Conservation (phyloP, 2,888 invertebrate species). For the Platypus cylindrus region DNA sequence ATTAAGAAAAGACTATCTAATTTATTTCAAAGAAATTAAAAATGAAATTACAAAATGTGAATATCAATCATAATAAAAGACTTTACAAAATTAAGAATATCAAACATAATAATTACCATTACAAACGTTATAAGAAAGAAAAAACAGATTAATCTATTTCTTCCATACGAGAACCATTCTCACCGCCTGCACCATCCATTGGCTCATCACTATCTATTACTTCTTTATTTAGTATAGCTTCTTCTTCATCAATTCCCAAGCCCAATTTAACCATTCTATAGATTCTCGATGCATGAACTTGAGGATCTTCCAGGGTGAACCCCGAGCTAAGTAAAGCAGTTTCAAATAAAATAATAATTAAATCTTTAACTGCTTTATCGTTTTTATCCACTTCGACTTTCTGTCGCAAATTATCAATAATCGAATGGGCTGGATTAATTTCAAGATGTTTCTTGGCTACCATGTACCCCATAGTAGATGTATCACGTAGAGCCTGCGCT, state of each 20-base stretch:
- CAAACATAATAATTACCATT: no score
- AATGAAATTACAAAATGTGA: no score
- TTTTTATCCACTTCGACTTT: constrained; percentile 95
- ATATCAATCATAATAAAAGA: no score
- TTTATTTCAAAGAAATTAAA: no score
- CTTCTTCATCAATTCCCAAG: constrained; percentile 94
- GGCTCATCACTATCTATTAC: constrained; percentile 64
- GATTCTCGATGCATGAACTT: constrained; percentile 87
- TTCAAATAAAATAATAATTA: constrained; percentile 91
- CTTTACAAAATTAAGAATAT: no score
- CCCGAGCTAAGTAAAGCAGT: constrained; percentile 94
- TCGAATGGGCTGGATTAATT: constrained; percentile 92
- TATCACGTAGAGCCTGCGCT: constrained; percentile 93
- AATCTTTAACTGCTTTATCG: constrained; percentile 96
- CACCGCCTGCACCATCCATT: constrained; percentile 69
- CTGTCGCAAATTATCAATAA: constrained; percentile 78
- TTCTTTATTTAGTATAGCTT: constrained; percentile 59
- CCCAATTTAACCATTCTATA: constrained; percentile 99
- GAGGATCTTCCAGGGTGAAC: constrained; percentile 91
- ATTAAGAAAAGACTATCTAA: no score
- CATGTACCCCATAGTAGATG: constrained; percentile 99
- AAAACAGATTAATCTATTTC: constrained; percentile 99
- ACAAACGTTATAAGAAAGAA: no score
- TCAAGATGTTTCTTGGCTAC: constrained; percentile 98
- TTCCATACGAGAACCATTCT: constrained; percentile 97